Evolutionary conservation across 1,140 invertebrate species (phyloP).

Genomic region (Pseudomyrmex gracilis): DNA sequence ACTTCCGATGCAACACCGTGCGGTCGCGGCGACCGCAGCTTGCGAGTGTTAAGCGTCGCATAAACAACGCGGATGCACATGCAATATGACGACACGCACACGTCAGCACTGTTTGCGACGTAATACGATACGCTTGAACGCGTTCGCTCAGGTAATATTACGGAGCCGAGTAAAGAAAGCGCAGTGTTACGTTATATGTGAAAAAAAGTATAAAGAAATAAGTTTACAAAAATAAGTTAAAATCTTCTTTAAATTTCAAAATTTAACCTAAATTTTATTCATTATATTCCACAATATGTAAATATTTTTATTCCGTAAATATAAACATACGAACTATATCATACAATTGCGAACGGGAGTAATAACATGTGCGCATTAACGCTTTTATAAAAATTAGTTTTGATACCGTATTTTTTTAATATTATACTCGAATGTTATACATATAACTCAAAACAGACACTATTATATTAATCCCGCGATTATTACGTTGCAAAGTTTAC

Average conservation of each 20-base stretch:
- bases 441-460: slow-evolving; percentile 18
- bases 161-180: not conserved
- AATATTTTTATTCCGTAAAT: no score
- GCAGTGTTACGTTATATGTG: not conserved
- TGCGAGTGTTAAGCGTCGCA: slow-evolving; percentile 45
- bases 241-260: no score
- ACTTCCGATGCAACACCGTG: slow-evolving; percentile 51
- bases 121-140: slow-evolving; percentile 36
- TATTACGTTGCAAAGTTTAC: slow-evolving; percentile 14
- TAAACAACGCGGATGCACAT: slow-evolving; percentile 41
- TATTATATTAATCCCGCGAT: slow-evolving; percentile 16
- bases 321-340: no score
- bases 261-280: no score
- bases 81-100: slow-evolving; percentile 44
- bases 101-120: slow-evolving; percentile 15
- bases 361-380: not conserved
- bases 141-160: slow-evolving; percentile 1
- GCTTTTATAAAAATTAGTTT: slow-evolving; percentile 17
- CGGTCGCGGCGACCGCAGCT: slow-evolving; percentile 48
- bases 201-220: not conserved
- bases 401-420: slow-evolving; percentile 6
- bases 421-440: slow-evolving; percentile 20
- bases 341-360: no score
- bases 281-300: no score
- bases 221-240: no score